A percentile compares a stretch with the other conserved stretches of the same genome.
Conservation (phyloP, 2,888 invertebrate species). For the Lithophane socia region DNA sequence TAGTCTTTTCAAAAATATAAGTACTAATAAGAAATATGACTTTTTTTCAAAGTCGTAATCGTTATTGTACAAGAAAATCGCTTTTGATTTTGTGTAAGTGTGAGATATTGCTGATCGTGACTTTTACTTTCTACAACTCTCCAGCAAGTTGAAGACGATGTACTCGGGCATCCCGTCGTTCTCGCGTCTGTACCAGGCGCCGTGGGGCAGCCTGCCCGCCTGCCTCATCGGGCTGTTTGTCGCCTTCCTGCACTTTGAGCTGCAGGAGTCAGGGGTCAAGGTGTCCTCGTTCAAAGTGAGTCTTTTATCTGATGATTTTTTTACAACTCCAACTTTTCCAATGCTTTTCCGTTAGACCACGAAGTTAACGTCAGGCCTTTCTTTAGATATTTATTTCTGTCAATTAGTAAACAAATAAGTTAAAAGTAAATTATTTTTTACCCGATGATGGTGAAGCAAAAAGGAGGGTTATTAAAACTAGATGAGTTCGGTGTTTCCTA, state of each 20-base stretch:
- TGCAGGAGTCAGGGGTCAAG: slow-evolving; percentile 68
- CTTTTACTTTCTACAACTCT: not conserved
- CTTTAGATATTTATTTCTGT: not conserved
- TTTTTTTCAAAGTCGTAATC: too few species aligned
- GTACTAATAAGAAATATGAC: too few species aligned
- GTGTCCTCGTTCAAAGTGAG: slow-evolving; percentile 61
- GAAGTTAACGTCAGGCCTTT: not conserved
- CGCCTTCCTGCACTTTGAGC: slow-evolving; percentile 69
- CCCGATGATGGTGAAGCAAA: too few species aligned
- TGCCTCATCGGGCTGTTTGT: slow-evolving; percentile 70
- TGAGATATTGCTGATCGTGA: not conserved
- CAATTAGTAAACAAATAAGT: too few species aligned
- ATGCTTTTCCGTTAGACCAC: not conserved
- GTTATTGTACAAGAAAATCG: not conserved
- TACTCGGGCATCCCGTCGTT: slow-evolving; percentile 71
- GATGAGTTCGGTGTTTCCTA: too few species aligned
- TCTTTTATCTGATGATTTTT: not conserved
- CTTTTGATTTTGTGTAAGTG: not conserved
- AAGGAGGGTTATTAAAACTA: too few species aligned
- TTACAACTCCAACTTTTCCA: too few species aligned
- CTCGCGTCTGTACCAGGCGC: slow-evolving; percentile 70
- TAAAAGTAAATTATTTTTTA: too few species aligned
- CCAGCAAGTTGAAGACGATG: slow-evolving; percentile 61
- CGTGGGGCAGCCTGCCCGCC: slow-evolving; percentile 75
- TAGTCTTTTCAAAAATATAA: too few species aligned